Percentiles rank a stretch among this genome's conserved stretches.
Evolutionary conservation across 2,888 invertebrate genomes (phyloP).

Genomic region (Drosophila multiciliata): DNA sequence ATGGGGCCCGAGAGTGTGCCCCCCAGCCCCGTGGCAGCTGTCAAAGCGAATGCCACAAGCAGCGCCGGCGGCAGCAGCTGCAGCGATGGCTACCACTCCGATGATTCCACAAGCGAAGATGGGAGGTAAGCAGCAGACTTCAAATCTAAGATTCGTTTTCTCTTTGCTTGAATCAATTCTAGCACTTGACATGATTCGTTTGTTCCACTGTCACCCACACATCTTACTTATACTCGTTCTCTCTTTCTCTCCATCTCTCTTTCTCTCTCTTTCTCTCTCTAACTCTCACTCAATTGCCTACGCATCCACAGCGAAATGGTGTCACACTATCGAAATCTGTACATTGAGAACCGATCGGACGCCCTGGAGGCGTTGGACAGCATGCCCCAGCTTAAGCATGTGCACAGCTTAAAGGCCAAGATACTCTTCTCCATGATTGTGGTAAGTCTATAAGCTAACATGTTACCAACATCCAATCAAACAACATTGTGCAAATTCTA

Average conservation of each 20-base stretch:
- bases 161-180: constrained; percentile 28
- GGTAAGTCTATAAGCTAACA: constrained; percentile 87
- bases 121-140: constrained; percentile 72
- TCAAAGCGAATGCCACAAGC: constrained; percentile 65
- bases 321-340: constrained; percentile 93
- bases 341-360: constrained; percentile 93
- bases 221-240: constrained; percentile 33
- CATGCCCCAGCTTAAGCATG: constrained; percentile 92
- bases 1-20: constrained; percentile 87
- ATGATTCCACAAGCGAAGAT: constrained; percentile 87
- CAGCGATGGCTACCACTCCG: constrained; percentile 94
- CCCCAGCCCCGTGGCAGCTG: constrained; percentile 83
- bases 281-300: constrained; percentile 32
- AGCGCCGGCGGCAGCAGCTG: constrained; percentile 86
- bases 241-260: constrained; percentile 15
- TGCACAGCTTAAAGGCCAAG: constrained; percentile 96
- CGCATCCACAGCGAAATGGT: constrained; percentile 87
- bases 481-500: not conserved
- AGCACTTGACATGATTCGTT: constrained; percentile 55
- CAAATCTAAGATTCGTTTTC: constrained; percentile 12
- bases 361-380: constrained; percentile 94
- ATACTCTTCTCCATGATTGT: constrained; percentile 98
- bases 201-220: constrained; percentile 43
- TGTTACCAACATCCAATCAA: not conserved
- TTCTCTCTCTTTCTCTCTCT: constrained; percentile 37